These are phyloP conservation scores for Onychostruthus taczanowskii DNA, from an alignment of 2,113 vertebrate genomes.

Conservation along the genomic window DNA sequence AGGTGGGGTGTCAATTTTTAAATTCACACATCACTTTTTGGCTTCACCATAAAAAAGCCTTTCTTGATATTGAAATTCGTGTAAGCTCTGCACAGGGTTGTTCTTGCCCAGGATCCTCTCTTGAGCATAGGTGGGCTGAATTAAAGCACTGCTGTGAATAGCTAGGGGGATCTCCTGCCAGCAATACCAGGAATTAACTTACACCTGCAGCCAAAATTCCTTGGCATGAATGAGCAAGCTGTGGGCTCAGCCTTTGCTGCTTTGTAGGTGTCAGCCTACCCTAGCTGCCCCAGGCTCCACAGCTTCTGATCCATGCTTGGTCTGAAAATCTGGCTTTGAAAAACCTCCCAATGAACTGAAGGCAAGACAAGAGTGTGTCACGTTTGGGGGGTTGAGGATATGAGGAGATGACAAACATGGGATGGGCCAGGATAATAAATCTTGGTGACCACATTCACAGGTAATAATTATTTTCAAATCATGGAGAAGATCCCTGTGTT, in stretches of 20 bases:
- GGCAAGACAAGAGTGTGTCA: neutral
- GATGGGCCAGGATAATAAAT: neutral
- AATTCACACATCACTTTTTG: too few relatives aligned
- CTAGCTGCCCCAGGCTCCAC: neutral
- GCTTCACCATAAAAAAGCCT: neutral
- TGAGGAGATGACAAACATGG: neutral
- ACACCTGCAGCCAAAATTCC: neutral
- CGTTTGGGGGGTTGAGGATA: neutral
- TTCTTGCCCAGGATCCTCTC: neutral
- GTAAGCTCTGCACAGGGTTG: neutral
- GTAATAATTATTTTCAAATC: conserved; percentile 19
- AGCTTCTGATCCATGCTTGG: neutral
- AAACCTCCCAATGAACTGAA: neutral
- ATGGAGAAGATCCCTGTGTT: neutral
- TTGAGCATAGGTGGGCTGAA: neutral
- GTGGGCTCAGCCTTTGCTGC: neutral
- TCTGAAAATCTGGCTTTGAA: neutral
- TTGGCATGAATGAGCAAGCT: neutral
- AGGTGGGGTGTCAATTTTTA: neutral
- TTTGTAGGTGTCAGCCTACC: neutral
- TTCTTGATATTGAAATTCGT: neutral
- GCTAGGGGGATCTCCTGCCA: neutral
- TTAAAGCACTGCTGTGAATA: neutral
- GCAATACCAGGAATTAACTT: neutral
- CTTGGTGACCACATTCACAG: neutral